Evolutionary conservation across 2,113 vertebrate genomes (phyloP).

Genomic region (Dryoscopus gambensis): DNA sequence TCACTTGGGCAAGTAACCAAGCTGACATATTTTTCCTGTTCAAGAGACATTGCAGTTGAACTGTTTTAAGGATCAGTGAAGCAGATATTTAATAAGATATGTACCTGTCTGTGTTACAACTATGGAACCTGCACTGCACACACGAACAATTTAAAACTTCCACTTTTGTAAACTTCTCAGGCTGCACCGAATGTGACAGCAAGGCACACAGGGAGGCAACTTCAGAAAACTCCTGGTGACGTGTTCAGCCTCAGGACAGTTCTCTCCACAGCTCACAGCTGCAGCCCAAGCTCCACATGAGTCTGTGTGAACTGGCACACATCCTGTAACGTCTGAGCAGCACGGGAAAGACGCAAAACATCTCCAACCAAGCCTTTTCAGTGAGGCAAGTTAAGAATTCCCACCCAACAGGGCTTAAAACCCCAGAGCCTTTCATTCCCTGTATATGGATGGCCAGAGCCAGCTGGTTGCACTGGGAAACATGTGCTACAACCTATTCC

Average conservation of each 20-base stretch:
- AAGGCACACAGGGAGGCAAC: not conserved
- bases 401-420: not conserved
- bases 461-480: not conserved
- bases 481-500: constrained; percentile 26
- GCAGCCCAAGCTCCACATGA: not conserved
- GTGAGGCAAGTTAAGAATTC: not conserved
- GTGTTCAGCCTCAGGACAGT: not conserved
- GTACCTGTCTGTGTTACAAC: not conserved
- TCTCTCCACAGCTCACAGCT: not conserved
- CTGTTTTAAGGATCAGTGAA: not conserved
- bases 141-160: not conserved
- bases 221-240: not conserved
- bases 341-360: constrained; percentile 6
- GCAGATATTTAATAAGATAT: not conserved
- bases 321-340: not conserved
- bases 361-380: not conserved
- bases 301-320: constrained; percentile 4
- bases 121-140: not conserved
- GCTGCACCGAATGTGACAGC: not conserved
- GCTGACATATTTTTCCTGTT: not conserved
- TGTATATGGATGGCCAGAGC: not conserved
- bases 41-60: not conserved
- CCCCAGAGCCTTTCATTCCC: not conserved
- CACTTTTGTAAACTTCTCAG: not conserved
- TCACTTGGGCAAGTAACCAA: not conserved